Evolutionary conservation across 2,888 invertebrate genomes (phyloP), one percentile per base, ranked within the genome.

Genomic region (Eulithis testata): DNA sequence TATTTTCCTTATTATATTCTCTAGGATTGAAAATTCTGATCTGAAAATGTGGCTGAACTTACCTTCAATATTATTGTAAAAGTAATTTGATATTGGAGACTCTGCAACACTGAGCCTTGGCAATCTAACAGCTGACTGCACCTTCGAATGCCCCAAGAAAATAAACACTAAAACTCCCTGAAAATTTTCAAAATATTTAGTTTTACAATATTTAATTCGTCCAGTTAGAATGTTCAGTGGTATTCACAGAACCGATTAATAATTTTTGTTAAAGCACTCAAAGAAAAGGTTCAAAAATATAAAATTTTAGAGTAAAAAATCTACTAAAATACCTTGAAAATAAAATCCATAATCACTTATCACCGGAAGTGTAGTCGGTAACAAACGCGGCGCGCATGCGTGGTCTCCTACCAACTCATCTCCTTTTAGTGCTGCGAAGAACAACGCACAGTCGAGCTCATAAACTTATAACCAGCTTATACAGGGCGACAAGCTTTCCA

Each of bases 351-450:
- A 54, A 67, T 63, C 63, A 66, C 63, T 40, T 21, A 51, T n/a
- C 51, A 56, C 53, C 63, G 51, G 63, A 67, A 65, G 68, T 60
- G 55, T 67, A 55, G 69, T 69, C 63, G 70, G 62, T 70, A 65
- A 66, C 67, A 65, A 65, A 62, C 74, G 59, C 71, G 70, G 60
- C 72, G 62, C 74, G 75, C 76, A 77, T 84, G 86, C 83, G 84
- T 83, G 78, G 73, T 79, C 72, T 80, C 81, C 79, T 83, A 80
- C 79, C 82, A 82, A 75, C 78, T 70, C 75, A 77, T 77, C 82
- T 87, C 85, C 86, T 89, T 90, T 88, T 86, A 86, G 84, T 84
- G 80, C 78, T 74, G 79, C 82, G 83, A 87, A 82, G 85, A 87
- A 83, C 80, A 79, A 78, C 78, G 51, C 55, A 37, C 44, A 53